phyloP scores from a whole-genome alignment of 2,888 invertebrate species.

The Horisme vitalbata region DNA sequence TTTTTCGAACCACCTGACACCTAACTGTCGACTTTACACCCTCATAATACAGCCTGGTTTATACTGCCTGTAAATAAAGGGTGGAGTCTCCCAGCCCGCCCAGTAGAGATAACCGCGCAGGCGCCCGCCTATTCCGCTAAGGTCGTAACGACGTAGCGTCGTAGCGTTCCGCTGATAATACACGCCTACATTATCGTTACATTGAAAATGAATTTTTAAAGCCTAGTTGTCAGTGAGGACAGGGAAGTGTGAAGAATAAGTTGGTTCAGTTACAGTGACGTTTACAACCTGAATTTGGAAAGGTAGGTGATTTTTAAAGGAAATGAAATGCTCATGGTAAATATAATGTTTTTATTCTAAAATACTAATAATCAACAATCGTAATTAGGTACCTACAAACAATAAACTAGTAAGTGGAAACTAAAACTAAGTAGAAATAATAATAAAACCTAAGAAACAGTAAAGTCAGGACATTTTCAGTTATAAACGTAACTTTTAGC shows the following conservation, averaged over 20 bases:
- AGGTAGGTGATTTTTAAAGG: not conserved
- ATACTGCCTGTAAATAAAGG: conserved; percentile 40
- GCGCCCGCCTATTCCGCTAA: conserved; percentile 57
- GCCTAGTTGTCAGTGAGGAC: conserved; percentile 52
- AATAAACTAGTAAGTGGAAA: conserved; percentile 6
- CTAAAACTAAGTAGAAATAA: conserved; percentile 11
- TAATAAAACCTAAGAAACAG: conserved; percentile 7
- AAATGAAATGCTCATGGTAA: conserved; percentile 1
- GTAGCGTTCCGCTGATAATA: conserved; percentile 58
- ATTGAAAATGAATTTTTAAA: conserved; percentile 75
- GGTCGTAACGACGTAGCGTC: conserved; percentile 40
- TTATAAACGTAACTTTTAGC: not conserved
- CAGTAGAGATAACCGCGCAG: conserved; percentile 54
- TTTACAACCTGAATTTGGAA: conserved; percentile 5
- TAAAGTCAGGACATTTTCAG: conserved; percentile 2
- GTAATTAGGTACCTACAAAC: conserved; percentile 7
- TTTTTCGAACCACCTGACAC: conserved; percentile 4
- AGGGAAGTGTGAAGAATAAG: conserved; percentile 28
- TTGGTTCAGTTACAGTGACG: conserved; percentile 23
- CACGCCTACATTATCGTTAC: conserved; percentile 82
- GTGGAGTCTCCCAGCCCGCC: conserved; percentile 65
- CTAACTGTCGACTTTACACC: not conserved
- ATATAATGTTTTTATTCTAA: conserved; percentile 16
- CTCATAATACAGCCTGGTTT: conserved; percentile 30
- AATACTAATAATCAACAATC: conserved; percentile 8